Percentiles rank a stretch among this genome's conserved stretches.
Conservation (phyloP, 2,113 vertebrate species). For the Peromyscus leucopus region DNA sequence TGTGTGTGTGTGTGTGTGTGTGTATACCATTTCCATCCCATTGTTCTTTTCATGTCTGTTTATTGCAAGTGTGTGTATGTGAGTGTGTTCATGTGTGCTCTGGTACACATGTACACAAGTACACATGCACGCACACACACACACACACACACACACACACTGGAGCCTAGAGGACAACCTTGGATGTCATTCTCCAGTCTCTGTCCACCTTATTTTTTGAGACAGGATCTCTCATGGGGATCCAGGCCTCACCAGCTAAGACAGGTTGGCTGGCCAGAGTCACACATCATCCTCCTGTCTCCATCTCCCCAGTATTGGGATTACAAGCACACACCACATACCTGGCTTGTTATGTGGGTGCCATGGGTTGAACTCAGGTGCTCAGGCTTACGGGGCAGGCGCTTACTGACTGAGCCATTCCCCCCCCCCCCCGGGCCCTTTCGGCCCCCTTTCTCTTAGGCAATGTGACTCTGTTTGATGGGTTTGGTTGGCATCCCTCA, state of each 20-base stretch:
- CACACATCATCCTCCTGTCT: neutral
- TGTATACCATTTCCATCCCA: neutral
- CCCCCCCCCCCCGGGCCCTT: neutral
- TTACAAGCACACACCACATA: no score
- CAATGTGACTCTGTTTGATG: neutral
- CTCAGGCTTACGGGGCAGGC: neutral
- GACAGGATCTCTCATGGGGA: neutral
- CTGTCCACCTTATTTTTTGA: neutral
- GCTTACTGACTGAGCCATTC: neutral
- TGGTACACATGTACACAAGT: neutral
- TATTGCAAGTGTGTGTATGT: neutral
- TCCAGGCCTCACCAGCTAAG: neutral
- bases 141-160: neutral
- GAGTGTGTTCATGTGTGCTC: neutral
- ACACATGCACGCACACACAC: neutral
- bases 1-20: no score
- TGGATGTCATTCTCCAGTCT: neutral
- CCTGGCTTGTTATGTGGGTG: no score
- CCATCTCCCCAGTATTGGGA: neutral
- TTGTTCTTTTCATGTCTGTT: neutral
- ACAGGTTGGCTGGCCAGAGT: neutral
- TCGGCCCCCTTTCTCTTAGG: neutral
- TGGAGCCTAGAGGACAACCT: no score
- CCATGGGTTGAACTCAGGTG: neutral
- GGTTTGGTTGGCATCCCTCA: constrained; percentile 8